phyloP scores from a whole-genome alignment of 2,888 invertebrate genomes.

The Elegia similella region DNA sequence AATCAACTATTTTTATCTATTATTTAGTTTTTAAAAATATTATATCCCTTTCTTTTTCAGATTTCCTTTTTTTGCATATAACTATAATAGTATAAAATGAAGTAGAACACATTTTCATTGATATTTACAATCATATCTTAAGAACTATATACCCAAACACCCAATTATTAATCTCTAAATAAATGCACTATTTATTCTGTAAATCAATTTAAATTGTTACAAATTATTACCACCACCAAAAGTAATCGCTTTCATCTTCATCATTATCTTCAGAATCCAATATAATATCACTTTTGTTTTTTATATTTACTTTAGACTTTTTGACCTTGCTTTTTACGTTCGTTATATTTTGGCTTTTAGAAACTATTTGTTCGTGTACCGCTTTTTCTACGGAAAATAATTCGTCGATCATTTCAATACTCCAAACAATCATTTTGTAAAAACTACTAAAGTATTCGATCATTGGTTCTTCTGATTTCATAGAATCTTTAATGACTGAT shows the following conservation, averaged over 20 bases:
- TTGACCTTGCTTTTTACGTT: background rate
- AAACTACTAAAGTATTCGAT: constrained; percentile 56
- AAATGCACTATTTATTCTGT: background rate
- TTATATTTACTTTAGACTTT: background rate
- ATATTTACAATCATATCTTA: constrained; percentile 57
- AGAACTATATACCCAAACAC: constrained; percentile 9
- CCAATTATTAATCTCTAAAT: background rate
- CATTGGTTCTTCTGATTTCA: constrained; percentile 44
- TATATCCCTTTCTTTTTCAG: background rate
- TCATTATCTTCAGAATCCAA: background rate
- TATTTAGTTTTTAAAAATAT: too few relatives aligned
- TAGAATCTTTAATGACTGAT: constrained; percentile 41
- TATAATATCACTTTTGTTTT: background rate
- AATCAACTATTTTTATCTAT: too few relatives aligned
- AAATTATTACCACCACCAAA: constrained; percentile 30
- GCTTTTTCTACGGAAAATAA: constrained; percentile 50
- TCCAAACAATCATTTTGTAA: constrained; percentile 56
- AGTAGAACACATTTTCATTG: constrained; percentile 47
- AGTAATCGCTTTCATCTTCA: background rate
- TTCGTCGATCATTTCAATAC: constrained; percentile 59
- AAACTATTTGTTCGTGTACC: background rate
- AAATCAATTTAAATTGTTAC: background rate
- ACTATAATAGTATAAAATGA: background rate
- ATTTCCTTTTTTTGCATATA: background rate
- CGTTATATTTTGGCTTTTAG: constrained; percentile 12